Evolutionary conservation across 92 coral and sea anemone species (phyloP), one percentile per base, ranked within the genome.

Genomic region (Hydrozoanthus gracilis): DNA sequence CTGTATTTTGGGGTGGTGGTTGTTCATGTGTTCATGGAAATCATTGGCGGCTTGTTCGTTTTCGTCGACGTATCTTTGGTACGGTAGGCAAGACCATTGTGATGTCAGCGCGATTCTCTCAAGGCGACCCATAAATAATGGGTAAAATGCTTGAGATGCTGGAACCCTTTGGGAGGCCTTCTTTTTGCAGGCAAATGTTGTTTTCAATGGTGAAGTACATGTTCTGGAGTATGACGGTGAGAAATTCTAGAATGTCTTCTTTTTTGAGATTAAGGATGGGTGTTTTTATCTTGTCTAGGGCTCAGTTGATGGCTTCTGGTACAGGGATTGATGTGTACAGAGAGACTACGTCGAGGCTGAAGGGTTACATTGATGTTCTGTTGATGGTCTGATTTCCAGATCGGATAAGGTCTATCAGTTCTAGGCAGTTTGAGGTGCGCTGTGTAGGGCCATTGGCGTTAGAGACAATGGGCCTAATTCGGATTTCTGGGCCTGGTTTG

Each of bases 401-500:
- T 60, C 70, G 44, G 87, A 82, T 82, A 18, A 4, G n/a, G 71
- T 65, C 71, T 65, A 65, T 65, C 0, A 65, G 71, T 14, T 65
- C 71, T 5, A 65, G 17, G 0, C 71, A 5, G 71, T 65, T 65
- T 17, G 82, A 74, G 6, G 88, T 69, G 47, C 87, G 83, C 17
- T 73, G 64, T 52, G 89, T 88, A 48, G 91, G 91, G 9, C 91
- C 88, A 55, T 88, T 86, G 86, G 61, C 70, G 87, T 78, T 91
- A 0, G 93, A 91, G 44, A 88, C 91, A 5, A 88, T 91, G 0
- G 88, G 94, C 86, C 94, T 85, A 49, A 91, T 86, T 61, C 88
- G 75, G 12, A 75, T 44, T 20, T 27, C 87, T 79, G 82, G 94
- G 70, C 49, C 47, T 9, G 82, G 68, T 49, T 91, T 91, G 85